These are phyloP conservation scores for Leptopilina clavipes DNA, from an alignment of 1,140 invertebrate genomes.

Conservation along the genomic window DNA sequence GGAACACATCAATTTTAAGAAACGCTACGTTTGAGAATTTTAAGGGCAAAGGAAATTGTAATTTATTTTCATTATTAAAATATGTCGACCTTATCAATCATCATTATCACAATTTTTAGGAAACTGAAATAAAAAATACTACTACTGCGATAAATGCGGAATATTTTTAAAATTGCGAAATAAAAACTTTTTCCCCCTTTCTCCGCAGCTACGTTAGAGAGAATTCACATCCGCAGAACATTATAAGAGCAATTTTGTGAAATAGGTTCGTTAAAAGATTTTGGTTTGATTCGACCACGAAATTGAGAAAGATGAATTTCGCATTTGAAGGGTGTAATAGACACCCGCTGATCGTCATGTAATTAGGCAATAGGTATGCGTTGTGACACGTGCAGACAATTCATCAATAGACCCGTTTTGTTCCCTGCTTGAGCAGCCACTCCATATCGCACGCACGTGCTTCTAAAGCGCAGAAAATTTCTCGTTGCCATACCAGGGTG, in stretches of 20 bases:
- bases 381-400: slow-evolving; percentile 73
- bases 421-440: slow-evolving; percentile 50
- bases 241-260: not conserved
- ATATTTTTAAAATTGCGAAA: no score
- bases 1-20: no score
- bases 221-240: not conserved
- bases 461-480: slow-evolving; percentile 61
- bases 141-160: no score
- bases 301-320: slow-evolving; percentile 69
- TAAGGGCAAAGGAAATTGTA: no score
- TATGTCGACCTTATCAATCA: no score
- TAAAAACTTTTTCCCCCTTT: no score
- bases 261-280: slow-evolving; percentile 49
- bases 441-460: slow-evolving; percentile 69
- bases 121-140: no score
- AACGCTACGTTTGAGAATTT: no score
- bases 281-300: slow-evolving; percentile 62
- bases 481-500: slow-evolving; percentile 61
- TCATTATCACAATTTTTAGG: no score
- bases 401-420: slow-evolving; percentile 70
- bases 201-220: not conserved
- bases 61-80: no score
- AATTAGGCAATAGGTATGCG: slow-evolving; percentile 72
- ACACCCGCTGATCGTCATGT: slow-evolving; percentile 73
- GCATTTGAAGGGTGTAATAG: slow-evolving; percentile 67